Evolutionary conservation across 2,797 vertebrate genomes (phyloP).

Genomic region (Linurgus olivaceus): DNA sequence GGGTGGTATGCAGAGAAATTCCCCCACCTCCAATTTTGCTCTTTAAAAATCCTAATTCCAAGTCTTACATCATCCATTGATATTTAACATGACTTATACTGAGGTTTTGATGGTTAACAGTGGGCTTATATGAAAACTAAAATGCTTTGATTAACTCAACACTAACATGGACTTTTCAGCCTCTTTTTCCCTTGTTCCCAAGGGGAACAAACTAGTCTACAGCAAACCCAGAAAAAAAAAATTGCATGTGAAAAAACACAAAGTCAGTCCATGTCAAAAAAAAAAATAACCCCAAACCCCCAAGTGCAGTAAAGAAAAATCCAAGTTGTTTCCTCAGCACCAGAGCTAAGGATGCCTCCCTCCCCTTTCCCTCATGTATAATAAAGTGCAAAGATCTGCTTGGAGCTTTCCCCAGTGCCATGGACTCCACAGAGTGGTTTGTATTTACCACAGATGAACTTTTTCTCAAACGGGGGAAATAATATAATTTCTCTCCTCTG

Average conservation of each 20-base stretch:
- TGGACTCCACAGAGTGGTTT: background rate
- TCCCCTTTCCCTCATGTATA: background rate
- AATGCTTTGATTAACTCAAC: background rate
- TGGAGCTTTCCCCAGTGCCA: background rate
- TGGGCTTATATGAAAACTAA: background rate
- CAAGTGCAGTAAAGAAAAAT: background rate
- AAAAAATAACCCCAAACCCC: fast-evolving
- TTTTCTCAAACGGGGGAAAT: background rate
- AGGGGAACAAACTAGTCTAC: background rate
- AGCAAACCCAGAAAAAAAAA: background rate
- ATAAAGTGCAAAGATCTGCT: background rate
- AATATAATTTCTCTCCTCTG: background rate
- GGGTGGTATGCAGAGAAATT: background rate
- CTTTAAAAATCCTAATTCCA: background rate
- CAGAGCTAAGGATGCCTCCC: background rate
- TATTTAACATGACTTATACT: background rate
- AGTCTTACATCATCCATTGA: background rate
- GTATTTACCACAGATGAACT: background rate
- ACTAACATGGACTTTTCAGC: background rate
- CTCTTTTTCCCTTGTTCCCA: background rate
- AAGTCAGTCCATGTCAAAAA: background rate
- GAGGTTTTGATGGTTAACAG: background rate
- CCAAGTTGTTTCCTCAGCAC: background rate
- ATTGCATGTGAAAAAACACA: background rate
- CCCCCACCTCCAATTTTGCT: background rate